Base-by-base conservation (phyloP, 1,140 invertebrate genomes). In the Tetragnatha versicolor region DNA sequence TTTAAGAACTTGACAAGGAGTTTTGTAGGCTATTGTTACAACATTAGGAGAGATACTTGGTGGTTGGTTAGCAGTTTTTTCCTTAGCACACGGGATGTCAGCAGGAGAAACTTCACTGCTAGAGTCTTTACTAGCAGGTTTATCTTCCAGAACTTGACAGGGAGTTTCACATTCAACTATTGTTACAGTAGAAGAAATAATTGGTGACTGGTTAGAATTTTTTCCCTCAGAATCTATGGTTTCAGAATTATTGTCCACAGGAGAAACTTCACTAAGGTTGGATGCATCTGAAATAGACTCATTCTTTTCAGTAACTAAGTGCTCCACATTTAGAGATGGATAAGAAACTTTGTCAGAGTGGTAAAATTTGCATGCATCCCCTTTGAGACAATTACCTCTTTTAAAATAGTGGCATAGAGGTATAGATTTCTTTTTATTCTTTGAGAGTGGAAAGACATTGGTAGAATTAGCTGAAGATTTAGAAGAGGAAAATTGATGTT, bases 361-460 rank as follows among this genome's bases (percentile, higher is more conserved):
- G 20, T 45, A 65, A 65, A n/a, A 65, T 42, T 65, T 65, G 5
- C 61, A 65, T 45, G 4, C 20, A 27, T 65, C 61, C 14, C 61
- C 61, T 1, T 65, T 42, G 39, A 17, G 20, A 25, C 61, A 65
- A 1, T n/a, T 25, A 6, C 61, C 61, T 14, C 20, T 3, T 65
- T 14, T 42, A 29, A 65, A 65, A 65, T 65, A 65, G 1, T 25
- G 9, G 14, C 61, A 65, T 25, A 45, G 2, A 6, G 61, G 61
- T 22, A 65, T 42, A 12, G 37, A 65, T 42, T 25, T 42, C 42
- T 27, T 42, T 45, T 65, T 65, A 27, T 20, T 14, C 10, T 1
- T 17, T 14, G 2, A 5, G 25, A 12, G 17, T 5, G 20, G 39
- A 17, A 14, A 22, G n/a, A 3, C 17, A 65, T 45, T 45, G 1